Conservation (phyloP, 1,140 invertebrate species). For the Ectropis grisescens region DNA sequence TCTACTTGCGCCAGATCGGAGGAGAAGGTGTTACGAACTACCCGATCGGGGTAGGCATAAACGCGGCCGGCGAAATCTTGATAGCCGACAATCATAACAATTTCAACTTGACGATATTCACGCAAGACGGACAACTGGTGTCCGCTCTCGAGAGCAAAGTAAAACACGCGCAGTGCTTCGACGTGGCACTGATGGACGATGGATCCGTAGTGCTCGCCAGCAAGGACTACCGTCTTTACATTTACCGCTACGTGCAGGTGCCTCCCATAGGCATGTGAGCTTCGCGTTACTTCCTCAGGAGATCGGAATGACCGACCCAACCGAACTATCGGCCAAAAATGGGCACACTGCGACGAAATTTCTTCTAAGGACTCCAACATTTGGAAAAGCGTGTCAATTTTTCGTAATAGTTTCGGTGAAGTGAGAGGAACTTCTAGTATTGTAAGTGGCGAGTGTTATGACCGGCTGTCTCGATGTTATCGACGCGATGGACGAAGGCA, state of each 20-base stretch:
- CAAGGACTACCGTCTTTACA: slow-evolving; percentile 99
- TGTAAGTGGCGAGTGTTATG: slow-evolving; percentile 46
- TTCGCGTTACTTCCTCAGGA: slow-evolving; percentile 39
- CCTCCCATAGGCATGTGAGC: slow-evolving; percentile 87
- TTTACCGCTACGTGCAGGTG: slow-evolving; percentile 95
- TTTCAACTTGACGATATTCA: slow-evolving; percentile 99
- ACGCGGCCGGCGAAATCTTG: slow-evolving; percentile 94
- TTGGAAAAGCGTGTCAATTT: slow-evolving; percentile 54
- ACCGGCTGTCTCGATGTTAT: slow-evolving; percentile 57
- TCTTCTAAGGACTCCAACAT: slow-evolving; percentile 23
- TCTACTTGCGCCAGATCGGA: slow-evolving; percentile 96
- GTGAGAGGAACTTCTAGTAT: slow-evolving; percentile 41
- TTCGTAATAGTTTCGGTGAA: slow-evolving; percentile 40
- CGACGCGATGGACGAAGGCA: slow-evolving; percentile 33
- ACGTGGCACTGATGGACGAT: slow-evolving; percentile 99
- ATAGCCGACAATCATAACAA: slow-evolving; percentile 99
- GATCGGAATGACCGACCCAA: slow-evolving; percentile 42
- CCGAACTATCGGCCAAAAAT: slow-evolving; percentile 41
- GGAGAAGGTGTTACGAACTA: slow-evolving; percentile 99
- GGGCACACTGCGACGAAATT: slow-evolving; percentile 30
- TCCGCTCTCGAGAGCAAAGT: slow-evolving; percentile 98
- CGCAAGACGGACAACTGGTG: slow-evolving; percentile 95
- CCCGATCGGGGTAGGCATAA: slow-evolving; percentile 99
- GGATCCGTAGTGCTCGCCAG: slow-evolving; percentile 98
- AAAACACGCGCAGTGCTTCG: slow-evolving; percentile 99